Evolutionary conservation across 2,888 invertebrate species (phyloP).

Genomic region (Holacanthella duospinosa): DNA sequence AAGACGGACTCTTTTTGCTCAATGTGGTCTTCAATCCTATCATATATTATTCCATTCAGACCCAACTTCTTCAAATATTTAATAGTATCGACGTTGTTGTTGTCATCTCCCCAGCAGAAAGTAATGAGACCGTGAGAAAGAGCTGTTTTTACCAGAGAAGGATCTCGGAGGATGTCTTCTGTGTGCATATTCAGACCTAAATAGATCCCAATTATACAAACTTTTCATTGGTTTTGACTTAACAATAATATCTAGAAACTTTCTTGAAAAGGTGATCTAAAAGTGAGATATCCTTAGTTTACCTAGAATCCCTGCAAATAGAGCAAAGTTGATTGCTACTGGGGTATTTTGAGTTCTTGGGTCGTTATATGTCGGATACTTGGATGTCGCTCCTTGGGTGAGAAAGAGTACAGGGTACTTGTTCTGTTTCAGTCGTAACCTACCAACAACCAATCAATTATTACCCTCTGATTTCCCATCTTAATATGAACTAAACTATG

Average conservation of each 20-base stretch:
- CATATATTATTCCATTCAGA: conserved; percentile 91
- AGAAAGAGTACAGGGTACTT: conserved; percentile 92
- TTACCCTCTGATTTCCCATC: too few relatives aligned
- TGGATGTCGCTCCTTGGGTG: conserved; percentile 61
- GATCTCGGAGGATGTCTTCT: conserved; percentile 77
- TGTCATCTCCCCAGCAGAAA: conserved; percentile 97
- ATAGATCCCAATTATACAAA: too few relatives aligned
- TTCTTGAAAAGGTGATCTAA: too few relatives aligned
- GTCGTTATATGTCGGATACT: conserved; percentile 73
- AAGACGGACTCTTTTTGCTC: conserved; percentile 22
- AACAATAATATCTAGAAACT: too few relatives aligned
- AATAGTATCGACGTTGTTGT: conserved; percentile 76
- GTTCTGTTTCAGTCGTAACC: conserved; percentile 84
- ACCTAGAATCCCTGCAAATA: conserved; percentile 67
- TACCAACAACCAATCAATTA: too few relatives aligned
- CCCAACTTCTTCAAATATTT: conserved; percentile 76
- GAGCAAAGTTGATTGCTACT: conserved; percentile 70
- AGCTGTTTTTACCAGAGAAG: conserved; percentile 66
- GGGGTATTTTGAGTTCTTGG: conserved; percentile 69
- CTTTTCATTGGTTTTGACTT: too few relatives aligned
- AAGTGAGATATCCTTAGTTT: too few relatives aligned
- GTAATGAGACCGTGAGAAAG: conserved; percentile 71
- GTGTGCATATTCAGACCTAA: conserved; percentile 89
- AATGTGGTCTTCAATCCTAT: conserved; percentile 50
- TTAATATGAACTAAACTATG: too few relatives aligned